Evolutionary conservation across 1,140 invertebrate species (phyloP).

Genomic region (Neotoxoptera formosana): DNA sequence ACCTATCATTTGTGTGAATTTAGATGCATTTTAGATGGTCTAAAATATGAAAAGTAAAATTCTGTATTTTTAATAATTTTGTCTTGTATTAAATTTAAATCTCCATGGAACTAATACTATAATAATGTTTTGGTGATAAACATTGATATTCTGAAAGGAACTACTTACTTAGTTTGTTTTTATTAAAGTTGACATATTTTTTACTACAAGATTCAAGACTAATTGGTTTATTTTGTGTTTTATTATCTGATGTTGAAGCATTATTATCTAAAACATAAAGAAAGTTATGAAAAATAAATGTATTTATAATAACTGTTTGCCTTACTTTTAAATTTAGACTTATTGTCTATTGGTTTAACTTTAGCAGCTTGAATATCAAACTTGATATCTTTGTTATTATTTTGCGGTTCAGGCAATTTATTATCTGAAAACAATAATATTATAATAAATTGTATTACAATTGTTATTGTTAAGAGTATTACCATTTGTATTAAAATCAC

Average conservation of each 20-base stretch:
- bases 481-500: constrained; percentile 3
- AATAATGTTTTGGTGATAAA: not conserved
- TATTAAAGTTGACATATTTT: not conserved
- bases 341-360: not conserved
- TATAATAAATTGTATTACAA: not conserved
- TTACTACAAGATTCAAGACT: not conserved
- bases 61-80: no score
- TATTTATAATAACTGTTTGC: not conserved
- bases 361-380: not conserved
- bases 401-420: not conserved
- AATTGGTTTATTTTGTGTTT: not conserved
- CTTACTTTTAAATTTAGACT: not conserved
- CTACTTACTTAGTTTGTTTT: not conserved
- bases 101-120: not conserved
- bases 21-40: no score
- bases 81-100: no score
- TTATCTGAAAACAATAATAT: not conserved
- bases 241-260: not conserved
- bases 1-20: no score
- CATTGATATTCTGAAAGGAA: not conserved
- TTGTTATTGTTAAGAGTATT: not conserved
- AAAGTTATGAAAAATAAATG: not conserved
- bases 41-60: no score
- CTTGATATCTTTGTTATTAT: not conserved
- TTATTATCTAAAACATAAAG: not conserved